These are phyloP conservation scores for Catamblyrhynchus diadema DNA, from an alignment of 2,797 vertebrate genomes.

Conservation along the genomic window DNA sequence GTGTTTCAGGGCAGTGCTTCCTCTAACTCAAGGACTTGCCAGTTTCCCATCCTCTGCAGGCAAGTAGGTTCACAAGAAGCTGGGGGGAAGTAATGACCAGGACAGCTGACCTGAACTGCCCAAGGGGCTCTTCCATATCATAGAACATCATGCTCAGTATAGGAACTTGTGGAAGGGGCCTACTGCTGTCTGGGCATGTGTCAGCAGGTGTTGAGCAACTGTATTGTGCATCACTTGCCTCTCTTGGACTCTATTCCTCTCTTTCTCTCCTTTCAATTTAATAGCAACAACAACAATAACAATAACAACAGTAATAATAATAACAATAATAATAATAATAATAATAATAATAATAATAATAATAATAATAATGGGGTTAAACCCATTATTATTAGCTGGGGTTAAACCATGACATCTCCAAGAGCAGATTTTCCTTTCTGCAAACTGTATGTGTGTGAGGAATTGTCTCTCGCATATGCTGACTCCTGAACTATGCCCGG, in stretches of 20 bases:
- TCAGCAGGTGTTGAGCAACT: neutral
- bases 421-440: neutral
- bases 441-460: accelerated
- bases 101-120: neutral
- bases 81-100: accelerated
- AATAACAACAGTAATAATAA: neutral
- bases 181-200: neutral
- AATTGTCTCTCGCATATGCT: accelerated
- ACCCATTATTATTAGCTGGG: no score
- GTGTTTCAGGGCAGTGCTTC: neutral
- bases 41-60: neutral
- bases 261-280: neutral
- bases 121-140: neutral
- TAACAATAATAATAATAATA: no score
- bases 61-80: neutral
- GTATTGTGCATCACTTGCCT: neutral
- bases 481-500: neutral
- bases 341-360: neutral
- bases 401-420: neutral
- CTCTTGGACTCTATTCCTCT: neutral
- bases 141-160: neutral
- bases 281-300: neutral
- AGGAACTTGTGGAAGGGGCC: accelerated
- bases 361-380: neutral
- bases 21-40: neutral